These are phyloP conservation scores for Parazoanthus swiftii DNA, from an alignment of 92 coral and sea anemone species.

Conservation along the genomic window DNA sequence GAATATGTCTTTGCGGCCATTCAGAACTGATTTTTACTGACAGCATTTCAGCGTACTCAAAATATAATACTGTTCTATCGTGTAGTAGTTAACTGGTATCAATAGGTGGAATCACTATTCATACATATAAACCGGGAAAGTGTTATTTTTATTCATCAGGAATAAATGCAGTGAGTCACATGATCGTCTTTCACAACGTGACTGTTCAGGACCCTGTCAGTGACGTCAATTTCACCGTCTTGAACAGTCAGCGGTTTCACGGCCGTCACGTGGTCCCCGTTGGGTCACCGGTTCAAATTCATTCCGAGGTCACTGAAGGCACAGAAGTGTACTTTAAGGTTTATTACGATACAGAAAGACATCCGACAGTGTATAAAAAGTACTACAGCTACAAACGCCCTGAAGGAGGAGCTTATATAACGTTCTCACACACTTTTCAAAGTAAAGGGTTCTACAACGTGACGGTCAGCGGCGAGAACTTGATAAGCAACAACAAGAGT, in stretches of 20 bases:
- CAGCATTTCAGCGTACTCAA: too few species aligned
- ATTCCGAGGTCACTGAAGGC: slow-evolving; percentile 56
- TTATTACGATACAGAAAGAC: slow-evolving; percentile 20
- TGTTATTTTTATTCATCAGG: slow-evolving; percentile 28
- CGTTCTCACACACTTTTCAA: slow-evolving; percentile 51
- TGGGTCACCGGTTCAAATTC: slow-evolving; percentile 41
- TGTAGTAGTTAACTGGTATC: background rate
- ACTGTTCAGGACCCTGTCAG: slow-evolving; percentile 73
- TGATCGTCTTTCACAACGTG: slow-evolving; percentile 71
- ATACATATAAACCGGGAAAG: background rate
- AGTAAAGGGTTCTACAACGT: slow-evolving; percentile 49
- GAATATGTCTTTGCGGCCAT: too few species aligned
- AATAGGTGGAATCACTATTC: background rate
- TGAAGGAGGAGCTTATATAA: slow-evolving; percentile 46
- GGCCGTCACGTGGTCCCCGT: slow-evolving; percentile 56
- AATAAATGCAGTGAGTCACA: slow-evolving; percentile 61
- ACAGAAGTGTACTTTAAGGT: slow-evolving; percentile 59
- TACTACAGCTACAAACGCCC: slow-evolving; percentile 21
- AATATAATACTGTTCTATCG: too few species aligned
- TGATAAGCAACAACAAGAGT: slow-evolving; percentile 59
- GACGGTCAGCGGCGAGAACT: slow-evolving; percentile 64
- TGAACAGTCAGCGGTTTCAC: slow-evolving; percentile 32
- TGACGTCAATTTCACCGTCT: slow-evolving; percentile 49
- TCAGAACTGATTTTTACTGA: too few species aligned
- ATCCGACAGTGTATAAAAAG: slow-evolving; percentile 25